Base-by-base conservation (phyloP, 2,113 vertebrate species). In the Ailurus styani region DNA sequence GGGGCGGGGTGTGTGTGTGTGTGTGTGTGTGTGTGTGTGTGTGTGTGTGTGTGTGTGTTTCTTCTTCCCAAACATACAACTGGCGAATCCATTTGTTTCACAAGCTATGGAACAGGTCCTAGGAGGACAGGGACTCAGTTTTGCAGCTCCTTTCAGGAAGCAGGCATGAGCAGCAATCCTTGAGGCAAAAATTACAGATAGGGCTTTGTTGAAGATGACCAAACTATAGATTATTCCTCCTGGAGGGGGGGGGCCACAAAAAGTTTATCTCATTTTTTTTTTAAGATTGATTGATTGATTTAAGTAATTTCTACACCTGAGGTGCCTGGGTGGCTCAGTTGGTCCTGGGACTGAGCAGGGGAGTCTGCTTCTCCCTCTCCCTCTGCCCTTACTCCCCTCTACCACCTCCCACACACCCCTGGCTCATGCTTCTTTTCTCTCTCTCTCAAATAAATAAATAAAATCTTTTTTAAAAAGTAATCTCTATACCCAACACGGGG, bases 41-140 rank as follows among this genome's bases (percentile, higher is more conserved):
- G 60, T 77, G 85, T 86, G 83, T 82, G 57, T 79, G 70, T 77
- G 64, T 87, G 54, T 42, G 29, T 75, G 60, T 55, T 79, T 77
- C 66, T 85, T 92, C n/a, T 90, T 88, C 57, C 54, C 73, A 50
- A 83, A 87, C 40, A 75, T 37, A 90, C 68, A 82, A 96, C n/a
- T 25, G 34, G 60, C 78, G 64, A 93, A 72, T 70, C 52, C n/a
- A 57, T 17, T 83, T 34, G 72, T 52, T 90, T 95, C 66, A 68
- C 87, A 93, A 37, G 21, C 31, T 91, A 78, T 64, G 60, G 57
- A 96, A 82, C 10, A 17, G 45, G 21, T 94, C 57, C 70, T 87
- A 66, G 72, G 62, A 87, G 45, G 70, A 60, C 60, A 83, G 60
- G 42, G 78, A 96, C 55, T 93, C 37, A 55, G 55, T 79, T 96